Evolutionary conservation across 1,140 invertebrate species (phyloP).

Genomic region (Drosophila navojoa): DNA sequence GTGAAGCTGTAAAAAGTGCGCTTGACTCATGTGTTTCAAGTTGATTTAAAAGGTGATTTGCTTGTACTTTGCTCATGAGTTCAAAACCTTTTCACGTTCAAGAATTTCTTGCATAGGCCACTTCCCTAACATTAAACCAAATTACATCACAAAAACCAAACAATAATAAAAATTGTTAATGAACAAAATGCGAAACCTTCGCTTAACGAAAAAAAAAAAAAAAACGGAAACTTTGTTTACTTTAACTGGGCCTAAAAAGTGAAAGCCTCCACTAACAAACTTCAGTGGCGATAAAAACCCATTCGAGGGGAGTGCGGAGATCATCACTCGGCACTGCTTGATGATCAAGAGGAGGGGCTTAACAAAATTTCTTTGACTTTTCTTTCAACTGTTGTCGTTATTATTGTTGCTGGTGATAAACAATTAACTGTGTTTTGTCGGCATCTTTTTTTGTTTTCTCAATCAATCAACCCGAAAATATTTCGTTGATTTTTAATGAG

Average conservation of each 20-base stretch:
- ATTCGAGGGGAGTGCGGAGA: slow-evolving; percentile 11
- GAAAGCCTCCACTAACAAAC: slow-evolving; percentile 35
- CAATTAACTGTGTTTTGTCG: slow-evolving; percentile 40
- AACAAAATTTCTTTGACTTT: slow-evolving; percentile 30
- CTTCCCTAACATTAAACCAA: background rate
- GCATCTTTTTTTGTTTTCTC: slow-evolving; percentile 27
- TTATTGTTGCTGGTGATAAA: slow-evolving; percentile 15
- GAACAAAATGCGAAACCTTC: slow-evolving; percentile 35
- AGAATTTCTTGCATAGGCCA: background rate
- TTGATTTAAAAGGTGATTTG: background rate
- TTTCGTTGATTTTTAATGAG: slow-evolving; percentile 22
- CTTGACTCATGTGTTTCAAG: background rate
- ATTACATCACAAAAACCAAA: slow-evolving; percentile 30
- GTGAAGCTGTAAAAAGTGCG: slow-evolving; percentile 15
- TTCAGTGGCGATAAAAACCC: slow-evolving; percentile 27
- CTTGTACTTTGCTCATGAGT: background rate
- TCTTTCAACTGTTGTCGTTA: slow-evolving; percentile 22
- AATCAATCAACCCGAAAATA: slow-evolving; percentile 42
- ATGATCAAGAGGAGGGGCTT: slow-evolving; percentile 20
- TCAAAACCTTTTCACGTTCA: background rate
- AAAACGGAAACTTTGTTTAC: slow-evolving; percentile 29
- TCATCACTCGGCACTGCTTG: slow-evolving; percentile 7
- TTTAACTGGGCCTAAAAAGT: slow-evolving; percentile 45
- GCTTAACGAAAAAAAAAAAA: slow-evolving; percentile 8
- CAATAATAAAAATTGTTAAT: slow-evolving; percentile 11